Base-by-base conservation (phyloP, 2,888 invertebrate species). In the Ferrisia virgata region DNA sequence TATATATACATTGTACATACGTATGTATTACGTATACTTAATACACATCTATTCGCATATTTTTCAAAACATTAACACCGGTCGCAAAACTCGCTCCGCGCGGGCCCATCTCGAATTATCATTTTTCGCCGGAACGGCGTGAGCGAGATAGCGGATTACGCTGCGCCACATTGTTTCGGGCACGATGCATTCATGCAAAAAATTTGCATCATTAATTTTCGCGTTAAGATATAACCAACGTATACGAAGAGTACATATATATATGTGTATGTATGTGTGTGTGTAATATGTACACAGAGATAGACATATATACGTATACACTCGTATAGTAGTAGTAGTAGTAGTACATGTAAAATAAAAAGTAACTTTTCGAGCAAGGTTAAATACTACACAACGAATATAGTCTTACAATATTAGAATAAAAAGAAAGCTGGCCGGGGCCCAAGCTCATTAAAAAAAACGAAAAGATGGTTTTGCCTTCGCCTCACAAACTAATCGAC, bases 391-490 rank as follows among this genome's bases (percentile, higher is more conserved):
- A 43, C 31, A 81, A 81, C 81, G 81, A 81, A 81, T 81, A 36
- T 81, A 47, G 81, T 81, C 47, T 81, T 81, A 43, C 81, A 47
- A 47, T 58, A 81, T 36, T 81, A 81, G 81, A 81, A 81, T 81
- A 81, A 81, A 58, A 81, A 81, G 43, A 79, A 79, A 28, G 36
- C 58, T 81, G 81, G 81, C 81, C 31, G 9, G 22, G n/a, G 36
- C 53, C 81, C 81, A 81, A 81, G 81, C 81, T 81, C 81, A 81
- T 58, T 81, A 81, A 81, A 81, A 53, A 53, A 81, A 80, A 80
- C 80, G 80, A 80, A 80, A 58, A 81, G 53, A 81, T 81, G 81
- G 81, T 58, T 81, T 81, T 58, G 36, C 81, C 43, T 53, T 81
- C 43, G 81, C 53, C 53, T 81, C 81, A 81, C 81, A 81, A 81